Conservation (phyloP, 2,797 vertebrate genomes). For the Bovichtus diacanthus region DNA sequence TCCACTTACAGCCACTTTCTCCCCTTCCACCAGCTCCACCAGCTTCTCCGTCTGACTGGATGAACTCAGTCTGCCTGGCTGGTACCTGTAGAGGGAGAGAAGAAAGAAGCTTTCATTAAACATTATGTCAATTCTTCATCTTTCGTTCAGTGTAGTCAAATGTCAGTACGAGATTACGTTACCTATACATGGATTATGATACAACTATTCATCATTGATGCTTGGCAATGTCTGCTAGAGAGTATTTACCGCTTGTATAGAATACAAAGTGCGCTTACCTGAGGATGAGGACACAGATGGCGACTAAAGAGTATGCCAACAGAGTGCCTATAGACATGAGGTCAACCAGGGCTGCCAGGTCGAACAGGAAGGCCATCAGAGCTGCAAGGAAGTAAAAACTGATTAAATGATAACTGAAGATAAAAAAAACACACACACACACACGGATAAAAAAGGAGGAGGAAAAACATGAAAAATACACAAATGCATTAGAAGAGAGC, state of each 20-base stretch:
- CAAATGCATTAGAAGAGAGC: not conserved
- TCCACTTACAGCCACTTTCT: slow-evolving; percentile 81
- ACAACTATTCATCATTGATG: not conserved
- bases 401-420: no score
- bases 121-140: not conserved
- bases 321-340: slow-evolving; percentile 98
- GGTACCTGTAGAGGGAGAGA: slow-evolving; percentile 85
- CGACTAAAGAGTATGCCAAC: slow-evolving; percentile 95
- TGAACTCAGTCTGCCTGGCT: slow-evolving; percentile 84
- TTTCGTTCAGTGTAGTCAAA: not conserved
- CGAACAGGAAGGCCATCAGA: slow-evolving; percentile 93
- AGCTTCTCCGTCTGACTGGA: slow-evolving; percentile 87
- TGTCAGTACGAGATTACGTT: not conserved
- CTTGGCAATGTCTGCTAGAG: not conserved
- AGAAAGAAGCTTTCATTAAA: not conserved
- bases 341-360: slow-evolving; percentile 93
- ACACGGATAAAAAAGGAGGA: not conserved
- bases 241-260: not conserved
- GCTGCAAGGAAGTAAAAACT: slow-evolving; percentile 75
- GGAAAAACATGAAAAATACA: not conserved
- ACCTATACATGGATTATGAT: slow-evolving; percentile 2
- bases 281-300: slow-evolving; percentile 92
- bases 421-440: no score
- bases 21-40: slow-evolving; percentile 85
- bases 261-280: slow-evolving; percentile 61